Evolutionary conservation across 2,888 invertebrate species (phyloP).

Genomic region (Agonum fuliginosum): DNA sequence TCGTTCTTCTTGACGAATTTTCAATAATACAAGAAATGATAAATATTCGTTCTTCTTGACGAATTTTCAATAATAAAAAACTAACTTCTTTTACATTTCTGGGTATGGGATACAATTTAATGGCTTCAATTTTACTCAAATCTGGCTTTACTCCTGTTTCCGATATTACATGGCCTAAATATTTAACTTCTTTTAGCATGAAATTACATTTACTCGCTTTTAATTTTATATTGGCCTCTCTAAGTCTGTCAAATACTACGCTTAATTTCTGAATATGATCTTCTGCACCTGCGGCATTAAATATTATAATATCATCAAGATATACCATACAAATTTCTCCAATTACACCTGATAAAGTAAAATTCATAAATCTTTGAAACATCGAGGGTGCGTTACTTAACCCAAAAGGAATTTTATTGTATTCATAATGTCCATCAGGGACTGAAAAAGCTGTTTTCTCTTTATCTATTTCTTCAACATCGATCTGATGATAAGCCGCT

Average conservation of each 20-base stretch:
- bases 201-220: slow-evolving; percentile 61
- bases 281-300: neutral
- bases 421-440: slow-evolving; percentile 33
- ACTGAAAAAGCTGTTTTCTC: slow-evolving; percentile 48
- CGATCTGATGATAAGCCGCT: slow-evolving; percentile 60
- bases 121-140: slow-evolving; percentile 55
- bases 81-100: slow-evolving; percentile 60
- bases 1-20: too few species aligned
- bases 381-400: neutral
- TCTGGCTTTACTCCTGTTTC: slow-evolving; percentile 60
- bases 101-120: slow-evolving; percentile 59
- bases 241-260: slow-evolving; percentile 7
- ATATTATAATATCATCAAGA: slow-evolving; percentile 7
- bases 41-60: too few species aligned
- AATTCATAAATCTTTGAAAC: slow-evolving; percentile 35
- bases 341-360: neutral
- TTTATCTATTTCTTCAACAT: neutral
- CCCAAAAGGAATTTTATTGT: slow-evolving; percentile 44
- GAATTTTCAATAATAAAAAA: too few species aligned
- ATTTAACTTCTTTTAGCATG: slow-evolving; percentile 28
- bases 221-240: slow-evolving; percentile 53
- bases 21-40: too few species aligned
- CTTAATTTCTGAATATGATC: slow-evolving; percentile 26
- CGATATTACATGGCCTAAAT: slow-evolving; percentile 61
- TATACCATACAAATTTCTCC: neutral